Base-by-base conservation (phyloP, 2,113 vertebrate species). In the Xerus inauris region DNA sequence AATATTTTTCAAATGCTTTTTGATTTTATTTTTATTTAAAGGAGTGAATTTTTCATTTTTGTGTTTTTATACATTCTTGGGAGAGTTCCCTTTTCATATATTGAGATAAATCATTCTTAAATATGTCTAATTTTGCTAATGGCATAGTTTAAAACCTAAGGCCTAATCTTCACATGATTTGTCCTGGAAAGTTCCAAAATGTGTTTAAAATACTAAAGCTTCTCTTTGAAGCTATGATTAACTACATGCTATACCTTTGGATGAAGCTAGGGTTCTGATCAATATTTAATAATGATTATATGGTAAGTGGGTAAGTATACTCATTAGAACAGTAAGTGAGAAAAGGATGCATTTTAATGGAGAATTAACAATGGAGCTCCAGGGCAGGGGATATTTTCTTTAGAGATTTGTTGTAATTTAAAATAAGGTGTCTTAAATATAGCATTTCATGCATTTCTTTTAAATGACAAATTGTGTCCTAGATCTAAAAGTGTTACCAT, bases 271-370 rank as follows among this genome's bases (percentile, higher is more conserved):
- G 42, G 0, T 91, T 97, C 94, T 97, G 82, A 97, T 98, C 96
- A 97, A 97, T 98, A 97, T 93, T 91, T 94, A 98, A 97, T 93
- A 98, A 89, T 77, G 94, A 97, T 98, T 97, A 96, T 32, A 90
- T 97, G 95, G 94, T 97, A 96, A 96, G 94, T 91, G 69, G 91
- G 94, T 97, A 86, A 97, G 65, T 40, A 91, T 76, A 94, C 83
- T 94, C 94, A 89, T 98, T 98, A 97, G 96, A 98, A 92, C 5
- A 59, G 28, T 82, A 32, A 92, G 73, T 96, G 84, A 97, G 87
- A 90, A 97, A 97, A 80, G 75, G 49, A 47, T 89, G 88, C 77
- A 97, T 98, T 98, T 98, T 97, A 98, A 98, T 96, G 85, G 79
- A 75, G 94, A 97, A 96, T 98, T 98, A 98, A 95, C 89, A 97